Evolutionary conservation across 2,113 vertebrate species (phyloP).

Genomic region (Drymodes brunneopygia): DNA sequence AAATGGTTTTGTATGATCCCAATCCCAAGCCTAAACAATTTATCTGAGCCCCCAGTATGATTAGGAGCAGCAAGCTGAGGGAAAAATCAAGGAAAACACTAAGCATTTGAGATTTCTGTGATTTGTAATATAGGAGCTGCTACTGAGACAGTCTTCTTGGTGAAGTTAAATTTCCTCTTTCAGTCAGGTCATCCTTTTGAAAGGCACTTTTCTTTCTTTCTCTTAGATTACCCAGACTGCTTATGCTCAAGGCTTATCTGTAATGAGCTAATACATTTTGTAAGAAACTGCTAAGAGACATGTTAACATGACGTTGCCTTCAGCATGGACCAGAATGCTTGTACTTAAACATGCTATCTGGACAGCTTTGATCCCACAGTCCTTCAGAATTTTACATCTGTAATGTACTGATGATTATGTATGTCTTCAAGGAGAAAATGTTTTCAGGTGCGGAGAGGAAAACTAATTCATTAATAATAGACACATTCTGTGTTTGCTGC

Average conservation of each 20-base stretch:
- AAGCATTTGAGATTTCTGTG: neutral
- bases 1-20: neutral
- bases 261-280: neutral
- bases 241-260: neutral
- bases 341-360: neutral
- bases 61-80: neutral
- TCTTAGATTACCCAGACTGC: neutral
- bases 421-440: neutral
- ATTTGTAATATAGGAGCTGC: neutral
- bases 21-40: neutral
- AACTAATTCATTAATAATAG: neutral
- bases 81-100: neutral
- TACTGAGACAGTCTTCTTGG: neutral
- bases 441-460: neutral
- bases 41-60: neutral
- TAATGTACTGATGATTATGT: neutral
- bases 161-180: neutral
- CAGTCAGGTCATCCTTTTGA: neutral
- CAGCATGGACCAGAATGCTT: neutral
- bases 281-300: neutral
- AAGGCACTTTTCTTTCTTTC: neutral
- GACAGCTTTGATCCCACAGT: neutral
- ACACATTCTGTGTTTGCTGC: neutral
- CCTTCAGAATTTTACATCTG: neutral
- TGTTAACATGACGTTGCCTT: conserved; percentile 18